phyloP scores from a whole-genome alignment of 2,888 invertebrate species.

The Atethmia centrago region DNA sequence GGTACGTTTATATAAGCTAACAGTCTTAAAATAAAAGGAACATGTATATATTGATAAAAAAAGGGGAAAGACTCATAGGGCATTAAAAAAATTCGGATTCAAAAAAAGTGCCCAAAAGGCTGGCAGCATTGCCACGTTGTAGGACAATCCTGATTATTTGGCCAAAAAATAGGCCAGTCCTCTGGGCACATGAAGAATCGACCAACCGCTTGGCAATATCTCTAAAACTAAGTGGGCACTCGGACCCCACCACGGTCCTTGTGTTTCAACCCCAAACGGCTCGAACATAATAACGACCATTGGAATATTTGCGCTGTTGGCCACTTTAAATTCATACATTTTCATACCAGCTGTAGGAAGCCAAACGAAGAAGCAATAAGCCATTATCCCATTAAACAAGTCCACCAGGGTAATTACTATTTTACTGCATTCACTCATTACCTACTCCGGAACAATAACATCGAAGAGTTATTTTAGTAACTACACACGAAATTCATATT shows the following conservation, averaged over 20 bases:
- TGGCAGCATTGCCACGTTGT: background rate
- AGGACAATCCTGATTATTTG: background rate
- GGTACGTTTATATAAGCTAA: background rate
- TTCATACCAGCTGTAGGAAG: background rate
- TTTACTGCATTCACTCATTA: conserved; percentile 39
- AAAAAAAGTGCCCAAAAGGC: background rate
- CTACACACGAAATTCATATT: background rate
- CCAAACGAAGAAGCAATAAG: conserved; percentile 5
- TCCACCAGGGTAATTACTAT: conserved; percentile 38
- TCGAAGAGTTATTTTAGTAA: conserved; percentile 12
- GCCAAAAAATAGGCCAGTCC: background rate
- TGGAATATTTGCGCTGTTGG: background rate
- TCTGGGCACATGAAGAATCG: background rate
- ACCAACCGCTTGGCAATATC: background rate
- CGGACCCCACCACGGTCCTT: background rate
- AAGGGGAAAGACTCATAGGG: background rate
- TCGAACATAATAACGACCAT: background rate
- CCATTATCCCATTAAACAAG: conserved; percentile 41
- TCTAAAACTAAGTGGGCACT: background rate
- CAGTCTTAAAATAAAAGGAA: background rate
- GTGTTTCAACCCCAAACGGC: background rate
- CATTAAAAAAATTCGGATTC: background rate
- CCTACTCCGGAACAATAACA: conserved; percentile 33
- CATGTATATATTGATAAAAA: background rate
- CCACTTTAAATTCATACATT: background rate